A percentile compares a stretch with the other conserved stretches of the same genome.
phyloP scores from a whole-genome alignment of 2,797 vertebrate genomes.

The Anomalospiza imberbis region DNA sequence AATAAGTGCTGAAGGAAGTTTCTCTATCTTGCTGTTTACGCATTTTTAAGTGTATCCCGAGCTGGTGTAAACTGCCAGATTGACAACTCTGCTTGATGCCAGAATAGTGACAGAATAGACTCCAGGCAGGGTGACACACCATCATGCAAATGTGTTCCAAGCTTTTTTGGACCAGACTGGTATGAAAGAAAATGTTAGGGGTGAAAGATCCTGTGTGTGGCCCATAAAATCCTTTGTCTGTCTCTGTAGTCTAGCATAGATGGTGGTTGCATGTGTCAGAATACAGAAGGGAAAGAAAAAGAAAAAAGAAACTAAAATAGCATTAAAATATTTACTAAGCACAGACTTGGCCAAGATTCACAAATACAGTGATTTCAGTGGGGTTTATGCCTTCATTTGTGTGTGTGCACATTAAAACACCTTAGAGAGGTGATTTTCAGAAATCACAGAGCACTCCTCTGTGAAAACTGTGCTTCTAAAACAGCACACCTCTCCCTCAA shows the following conservation, averaged over 20 bases:
- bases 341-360: not conserved
- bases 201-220: not conserved
- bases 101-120: conserved; percentile 29
- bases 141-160: conserved; percentile 3
- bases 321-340: not conserved
- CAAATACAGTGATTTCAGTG: not conserved
- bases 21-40: conserved; percentile 19
- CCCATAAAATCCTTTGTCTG: not conserved
- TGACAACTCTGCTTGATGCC: conserved; percentile 39
- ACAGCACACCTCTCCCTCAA: not conserved
- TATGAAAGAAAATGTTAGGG: conserved; percentile 12
- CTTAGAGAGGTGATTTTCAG: not conserved
- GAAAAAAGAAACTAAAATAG: rapidly evolving
- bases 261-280: not conserved
- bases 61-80: conserved; percentile 19
- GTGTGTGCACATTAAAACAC: not conserved
- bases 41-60: not conserved
- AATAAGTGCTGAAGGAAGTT: not conserved
- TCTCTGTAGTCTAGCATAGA: not conserved
- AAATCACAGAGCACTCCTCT: not conserved
- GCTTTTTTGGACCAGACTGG: conserved; percentile 27
- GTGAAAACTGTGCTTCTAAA: not conserved
- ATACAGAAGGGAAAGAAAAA: not conserved
- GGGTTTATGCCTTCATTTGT: not conserved
- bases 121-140: conserved; percentile 39